Evolutionary conservation across 2,113 vertebrate genomes (phyloP), one percentile per base, ranked within the genome.

Genomic region (Nanorana parkeri): DNA sequence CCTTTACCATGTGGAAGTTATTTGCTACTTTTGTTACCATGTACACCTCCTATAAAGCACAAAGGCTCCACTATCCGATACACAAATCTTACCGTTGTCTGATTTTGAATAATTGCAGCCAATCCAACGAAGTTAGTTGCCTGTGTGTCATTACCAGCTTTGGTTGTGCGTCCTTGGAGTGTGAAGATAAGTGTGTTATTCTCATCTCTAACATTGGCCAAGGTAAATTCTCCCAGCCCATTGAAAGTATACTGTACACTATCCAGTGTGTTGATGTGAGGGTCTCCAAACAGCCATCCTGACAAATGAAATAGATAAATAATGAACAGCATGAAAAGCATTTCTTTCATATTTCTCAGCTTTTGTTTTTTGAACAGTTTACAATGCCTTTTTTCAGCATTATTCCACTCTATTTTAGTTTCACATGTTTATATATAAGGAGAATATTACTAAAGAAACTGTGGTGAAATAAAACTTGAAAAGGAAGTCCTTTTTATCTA

Each of bases 101-200:
- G 52, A 63, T 28, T 72, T 28, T 51, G 32, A 63, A 77, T 60
- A 21, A 74, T 28, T 24, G 79, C 85, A 26, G 80, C 83, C 75
- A 86, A n/a, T n/a, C 73, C 78, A n/a, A 86, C 75, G 69, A 86
- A 86, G 54, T 82, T 86, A 4, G 85, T 86, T 54, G 85, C 85
- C 36, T 80, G 81, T 17, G 78, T 86, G 23, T 24, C 68, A 67
- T 84, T 84, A 52, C 85, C 83, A 16, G 85, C 85, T 56, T 72
- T 76, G 23, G 64, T 58, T 28, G 85, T 86, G 20, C 85, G 83
- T 15, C 84, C 84, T 17, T 85, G 84, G 19, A 85, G 71, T 1
- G 19, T 75, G 28, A 85, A 85, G 29, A 29, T 29, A 23, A 61
- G 19, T 17, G 81, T 85, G 56, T 28, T 65, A 28, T 84, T 85